Conservation (phyloP, 2,888 invertebrate species). For the Dysmachus trigonus region DNA sequence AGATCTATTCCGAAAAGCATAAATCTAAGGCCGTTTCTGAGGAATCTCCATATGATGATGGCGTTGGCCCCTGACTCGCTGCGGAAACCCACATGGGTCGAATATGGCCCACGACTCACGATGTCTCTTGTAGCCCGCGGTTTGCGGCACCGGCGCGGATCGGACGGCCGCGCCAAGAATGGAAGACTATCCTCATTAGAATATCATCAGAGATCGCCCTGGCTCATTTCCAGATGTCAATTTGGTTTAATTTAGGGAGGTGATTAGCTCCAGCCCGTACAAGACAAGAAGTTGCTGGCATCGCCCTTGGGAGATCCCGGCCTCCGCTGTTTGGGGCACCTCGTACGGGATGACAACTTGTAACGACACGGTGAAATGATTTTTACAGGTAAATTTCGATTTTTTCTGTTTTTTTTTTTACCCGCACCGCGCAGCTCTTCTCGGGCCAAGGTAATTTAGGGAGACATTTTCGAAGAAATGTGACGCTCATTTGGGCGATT, state of each 20-base stretch:
- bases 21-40: not conserved
- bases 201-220: slow-evolving; percentile 27
- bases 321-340: not conserved
- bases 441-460: not conserved
- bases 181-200: slow-evolving; percentile 20
- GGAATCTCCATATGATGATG: not conserved
- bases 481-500: not conserved
- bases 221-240: slow-evolving; percentile 38
- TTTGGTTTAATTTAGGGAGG: slow-evolving; percentile 37
- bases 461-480: not conserved
- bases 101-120: slow-evolving; percentile 24
- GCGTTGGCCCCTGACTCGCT: not conserved
- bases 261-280: slow-evolving; percentile 19
- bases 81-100: not conserved
- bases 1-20: not conserved
- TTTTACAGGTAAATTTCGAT: slow-evolving; percentile 26
- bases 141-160: not conserved
- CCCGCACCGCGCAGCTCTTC: too few species aligned
- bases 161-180: not conserved
- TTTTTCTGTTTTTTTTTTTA: not conserved
- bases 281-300: slow-evolving; percentile 16
- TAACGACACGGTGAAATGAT: slow-evolving; percentile 25
- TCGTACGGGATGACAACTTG: not conserved
- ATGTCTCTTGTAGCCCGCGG: not conserved
- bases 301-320: not conserved